These are phyloP conservation scores for Bradypus variegatus DNA, from an alignment of 2,797 vertebrate genomes.

Conservation along the genomic window DNA sequence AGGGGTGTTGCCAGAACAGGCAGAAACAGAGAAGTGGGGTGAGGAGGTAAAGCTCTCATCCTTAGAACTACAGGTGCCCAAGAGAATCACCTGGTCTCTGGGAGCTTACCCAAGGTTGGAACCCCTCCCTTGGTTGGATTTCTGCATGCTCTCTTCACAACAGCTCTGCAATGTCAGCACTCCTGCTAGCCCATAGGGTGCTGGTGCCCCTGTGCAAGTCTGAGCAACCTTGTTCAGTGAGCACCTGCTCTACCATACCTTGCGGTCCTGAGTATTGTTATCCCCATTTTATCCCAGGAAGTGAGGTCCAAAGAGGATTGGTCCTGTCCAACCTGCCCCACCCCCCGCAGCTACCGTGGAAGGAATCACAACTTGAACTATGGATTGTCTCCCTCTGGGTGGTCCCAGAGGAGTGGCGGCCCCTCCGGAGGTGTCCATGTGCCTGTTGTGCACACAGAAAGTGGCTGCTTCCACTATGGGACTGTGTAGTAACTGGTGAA, in stretches of 20 bases:
- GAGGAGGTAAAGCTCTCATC: neutral
- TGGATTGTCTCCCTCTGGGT: neutral
- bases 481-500: neutral
- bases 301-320: neutral
- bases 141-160: neutral
- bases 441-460: neutral
- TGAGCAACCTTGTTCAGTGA: neutral
- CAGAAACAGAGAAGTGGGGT: neutral
- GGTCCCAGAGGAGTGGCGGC: neutral
- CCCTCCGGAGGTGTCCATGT: neutral
- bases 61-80: rapidly evolving
- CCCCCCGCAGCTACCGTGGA: neutral
- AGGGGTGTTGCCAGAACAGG: neutral
- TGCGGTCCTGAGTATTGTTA: neutral
- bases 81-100: neutral
- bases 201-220: neutral
- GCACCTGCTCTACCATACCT: neutral
- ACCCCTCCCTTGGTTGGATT: neutral
- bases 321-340: neutral
- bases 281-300: neutral
- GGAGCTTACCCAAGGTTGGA: neutral
- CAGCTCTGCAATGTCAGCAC: neutral
- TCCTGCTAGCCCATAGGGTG: neutral
- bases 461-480: neutral
- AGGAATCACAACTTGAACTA: neutral